Percentiles rank a stretch among this genome's conserved stretches.
Evolutionary conservation across 1,140 invertebrate genomes (phyloP).

Genomic region (Drosophila seguyi): DNA sequence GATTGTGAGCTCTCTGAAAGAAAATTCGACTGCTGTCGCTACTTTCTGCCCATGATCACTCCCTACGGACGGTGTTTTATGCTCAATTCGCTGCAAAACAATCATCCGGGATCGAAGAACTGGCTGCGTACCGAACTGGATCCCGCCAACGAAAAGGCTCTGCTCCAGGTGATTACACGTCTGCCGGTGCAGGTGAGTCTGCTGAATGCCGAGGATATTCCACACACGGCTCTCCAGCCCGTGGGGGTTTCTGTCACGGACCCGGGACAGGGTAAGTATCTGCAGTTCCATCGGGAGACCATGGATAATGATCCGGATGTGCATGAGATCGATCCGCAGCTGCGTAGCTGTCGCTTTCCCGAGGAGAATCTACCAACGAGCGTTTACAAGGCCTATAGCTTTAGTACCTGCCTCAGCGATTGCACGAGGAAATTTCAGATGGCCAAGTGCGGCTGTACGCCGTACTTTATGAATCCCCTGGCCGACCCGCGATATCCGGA

Average conservation of each 20-base stretch:
- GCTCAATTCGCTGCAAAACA: conserved; percentile 86
- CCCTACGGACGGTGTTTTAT: conserved; percentile 86
- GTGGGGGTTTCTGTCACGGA: conserved; percentile 34
- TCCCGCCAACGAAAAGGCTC: conserved; percentile 31
- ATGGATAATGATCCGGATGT: conserved; percentile 77
- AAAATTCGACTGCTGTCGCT: conserved; percentile 86
- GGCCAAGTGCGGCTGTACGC: conserved; percentile 86
- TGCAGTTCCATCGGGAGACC: conserved; percentile 58
- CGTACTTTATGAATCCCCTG: conserved; percentile 60
- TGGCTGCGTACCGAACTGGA: conserved; percentile 53
- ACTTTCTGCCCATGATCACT: conserved; percentile 86
- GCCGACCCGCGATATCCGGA: conserved; percentile 42
- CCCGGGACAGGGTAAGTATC: conserved; percentile 50
- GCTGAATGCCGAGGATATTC: conserved; percentile 69
- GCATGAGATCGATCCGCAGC: conserved; percentile 57
- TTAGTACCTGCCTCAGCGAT: conserved; percentile 86
- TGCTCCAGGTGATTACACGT: conserved; percentile 36
- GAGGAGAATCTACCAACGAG: conserved; percentile 85
- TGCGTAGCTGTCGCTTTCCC: conserved; percentile 86
- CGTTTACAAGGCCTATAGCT: conserved; percentile 86
- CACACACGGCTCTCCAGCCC: conserved; percentile 49
- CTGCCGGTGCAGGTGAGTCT: conserved; percentile 45
- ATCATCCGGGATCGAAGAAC: conserved; percentile 34
- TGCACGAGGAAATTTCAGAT: conserved; percentile 85
- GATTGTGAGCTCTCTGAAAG: conserved; percentile 85